Evolutionary conservation across 2,797 vertebrate genomes (phyloP).

Genomic region (Somateria mollissima): DNA sequence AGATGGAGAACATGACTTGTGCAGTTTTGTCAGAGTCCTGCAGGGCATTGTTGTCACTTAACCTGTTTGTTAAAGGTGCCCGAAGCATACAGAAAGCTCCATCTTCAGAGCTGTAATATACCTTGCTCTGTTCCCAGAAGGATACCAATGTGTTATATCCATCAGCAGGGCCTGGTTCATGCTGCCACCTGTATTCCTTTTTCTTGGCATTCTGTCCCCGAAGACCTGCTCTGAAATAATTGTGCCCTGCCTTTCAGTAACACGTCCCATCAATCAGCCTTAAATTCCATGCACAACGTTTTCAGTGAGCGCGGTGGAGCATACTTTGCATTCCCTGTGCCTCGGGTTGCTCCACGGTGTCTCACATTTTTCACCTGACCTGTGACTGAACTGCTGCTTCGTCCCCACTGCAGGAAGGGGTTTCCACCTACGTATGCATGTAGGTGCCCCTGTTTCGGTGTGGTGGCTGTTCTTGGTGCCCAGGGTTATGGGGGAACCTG

Average conservation of each 20-base stretch:
- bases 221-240: background rate
- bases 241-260: background rate
- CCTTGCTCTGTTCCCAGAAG: background rate
- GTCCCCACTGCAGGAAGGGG: background rate
- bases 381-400: conserved; percentile 42
- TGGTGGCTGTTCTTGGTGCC: background rate
- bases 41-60: rapidly evolving
- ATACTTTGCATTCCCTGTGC: background rate
- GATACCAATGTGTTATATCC: background rate
- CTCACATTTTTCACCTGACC: background rate
- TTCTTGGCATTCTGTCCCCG: background rate
- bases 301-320: background rate
- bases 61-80: background rate
- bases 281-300: background rate
- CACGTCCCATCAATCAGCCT: background rate
- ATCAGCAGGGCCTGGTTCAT: background rate
- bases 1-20: background rate
- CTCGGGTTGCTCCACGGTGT: background rate
- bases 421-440: background rate
- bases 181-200: background rate
- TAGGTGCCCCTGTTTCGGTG: background rate
- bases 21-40: background rate
- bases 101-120: background rate
- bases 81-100: rapidly evolving
- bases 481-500: background rate